These are phyloP conservation scores for Meleagris gallopavo DNA, from an alignment of 2,113 vertebrate species.

Conservation along the genomic window DNA sequence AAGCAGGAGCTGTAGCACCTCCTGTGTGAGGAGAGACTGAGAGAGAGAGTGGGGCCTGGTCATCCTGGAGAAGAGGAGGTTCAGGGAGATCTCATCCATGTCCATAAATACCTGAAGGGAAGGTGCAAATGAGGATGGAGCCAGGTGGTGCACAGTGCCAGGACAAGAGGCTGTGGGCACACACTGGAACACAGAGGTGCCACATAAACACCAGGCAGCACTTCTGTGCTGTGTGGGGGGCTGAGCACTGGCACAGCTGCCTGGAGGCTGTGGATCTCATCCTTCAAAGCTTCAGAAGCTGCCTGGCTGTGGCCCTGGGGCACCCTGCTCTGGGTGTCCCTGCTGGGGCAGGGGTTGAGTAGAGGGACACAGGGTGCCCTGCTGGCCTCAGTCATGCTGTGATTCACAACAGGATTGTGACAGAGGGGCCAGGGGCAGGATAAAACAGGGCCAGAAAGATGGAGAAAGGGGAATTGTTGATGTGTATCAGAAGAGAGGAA, in stretches of 20 bases:
- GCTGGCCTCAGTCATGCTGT: neutral
- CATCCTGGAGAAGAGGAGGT: neutral
- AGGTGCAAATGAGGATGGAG: rapidly evolving
- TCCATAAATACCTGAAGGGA: neutral
- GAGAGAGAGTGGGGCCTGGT: rapidly evolving
- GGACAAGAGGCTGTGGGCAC: neutral
- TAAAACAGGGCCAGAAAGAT: neutral
- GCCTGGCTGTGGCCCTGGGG: neutral
- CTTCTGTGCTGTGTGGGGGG: neutral
- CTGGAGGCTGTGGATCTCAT: neutral
- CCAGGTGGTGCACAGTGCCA: neutral
- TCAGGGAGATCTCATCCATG: neutral
- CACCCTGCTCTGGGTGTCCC: rapidly evolving
- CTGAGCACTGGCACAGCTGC: neutral
- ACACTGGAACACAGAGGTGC: neutral
- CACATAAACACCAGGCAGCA: neutral
- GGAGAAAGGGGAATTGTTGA: rapidly evolving
- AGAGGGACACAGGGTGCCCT: neutral
- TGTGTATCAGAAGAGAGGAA: neutral
- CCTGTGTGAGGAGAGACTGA: neutral
- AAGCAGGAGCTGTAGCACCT: neutral
- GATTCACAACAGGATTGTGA: neutral
- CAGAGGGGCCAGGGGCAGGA: neutral
- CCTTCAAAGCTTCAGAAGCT: neutral
- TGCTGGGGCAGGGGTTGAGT: neutral